phyloP scores from a whole-genome alignment of 2,888 invertebrate genomes.

The Cephus pygmeus region DNA sequence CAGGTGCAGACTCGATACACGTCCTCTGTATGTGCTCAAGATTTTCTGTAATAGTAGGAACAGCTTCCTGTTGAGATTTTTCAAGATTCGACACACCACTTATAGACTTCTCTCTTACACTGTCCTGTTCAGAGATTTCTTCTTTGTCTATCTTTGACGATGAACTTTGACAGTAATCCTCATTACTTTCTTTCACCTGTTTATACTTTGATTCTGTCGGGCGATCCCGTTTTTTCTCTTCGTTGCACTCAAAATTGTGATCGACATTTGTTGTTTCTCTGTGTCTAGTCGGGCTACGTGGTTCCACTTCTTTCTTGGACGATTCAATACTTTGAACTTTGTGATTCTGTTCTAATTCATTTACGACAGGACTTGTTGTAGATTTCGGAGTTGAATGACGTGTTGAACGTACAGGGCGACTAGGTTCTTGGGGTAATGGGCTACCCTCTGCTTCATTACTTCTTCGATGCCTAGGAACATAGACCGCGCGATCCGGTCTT shows the following conservation, averaged over 20 bases:
- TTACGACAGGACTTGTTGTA: not conserved
- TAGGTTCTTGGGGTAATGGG: constrained; percentile 24
- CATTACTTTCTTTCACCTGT: not conserved
- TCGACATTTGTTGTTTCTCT: not conserved
- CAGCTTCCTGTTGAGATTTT: not conserved
- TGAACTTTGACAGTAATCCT: not conserved
- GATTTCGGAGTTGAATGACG: constrained; percentile 9
- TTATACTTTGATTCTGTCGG: not conserved
- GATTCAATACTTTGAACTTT: constrained; percentile 5
- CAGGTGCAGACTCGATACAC: not conserved
- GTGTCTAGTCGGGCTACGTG: too few species aligned
- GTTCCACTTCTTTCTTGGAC: not conserved
- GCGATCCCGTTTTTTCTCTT: not conserved
- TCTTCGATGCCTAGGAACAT: constrained; percentile 80
- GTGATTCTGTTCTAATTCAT: constrained; percentile 6
- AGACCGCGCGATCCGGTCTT: constrained; percentile 82
- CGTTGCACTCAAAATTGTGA: constrained; percentile 1
- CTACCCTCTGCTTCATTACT: constrained; percentile 51
- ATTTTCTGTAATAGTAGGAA: not conserved
- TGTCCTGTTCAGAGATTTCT: not conserved
- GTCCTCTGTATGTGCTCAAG: not conserved
- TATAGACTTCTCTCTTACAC: not conserved
- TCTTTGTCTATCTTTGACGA: not conserved
- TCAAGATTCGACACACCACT: not conserved
- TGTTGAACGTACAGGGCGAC: constrained; percentile 16